Evolutionary conservation across 2,888 invertebrate genomes (phyloP), one percentile per base, ranked within the genome.

Genomic region (Epistrophella euchroma): DNA sequence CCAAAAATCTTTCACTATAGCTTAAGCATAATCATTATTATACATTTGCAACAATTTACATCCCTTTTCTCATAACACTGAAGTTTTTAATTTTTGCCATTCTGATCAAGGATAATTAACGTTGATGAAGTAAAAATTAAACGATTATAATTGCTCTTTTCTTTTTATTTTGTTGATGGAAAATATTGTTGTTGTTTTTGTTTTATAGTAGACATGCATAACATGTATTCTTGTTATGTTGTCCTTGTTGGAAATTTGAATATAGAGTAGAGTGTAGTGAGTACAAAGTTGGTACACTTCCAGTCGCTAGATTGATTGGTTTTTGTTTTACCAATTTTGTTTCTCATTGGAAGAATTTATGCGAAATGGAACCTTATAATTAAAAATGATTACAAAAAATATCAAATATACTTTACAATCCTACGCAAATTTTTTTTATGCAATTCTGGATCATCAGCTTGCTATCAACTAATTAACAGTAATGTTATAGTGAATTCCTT

Each of bases 51-150:
- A 13, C 72, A 72, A 70, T 80, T 80, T 72, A 13, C 52, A 43
- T 66, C 28, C 19, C 13, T 45, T 60, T 52, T 70, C 11, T 17
- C 66, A 71, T 64, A 74, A 71, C 66, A n/a, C 66, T 85, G 76
- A 77, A 77, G 80, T 75, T 86, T 86, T 81, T 86, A 77, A 77
- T 86, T 81, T 66, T 47, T 73, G 19, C 66, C 45, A 73, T 76
- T 74, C 86, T 81, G 56, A 86, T 86, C 80, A 86, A 86, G 74
- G 73, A 77, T 81, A 81, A 81, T 86, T 56, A 86, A 66, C 86
- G 81, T 74, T 86, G 81, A 86, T 81, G 77, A 86, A 86, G 86
- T 86, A 81, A 86, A 81, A 86, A 86, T 86, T 78, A 86, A 81
- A 77, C 81, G 64, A 86, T 64, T 86, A 43, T 77, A 86, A 86